These are phyloP conservation scores for Palythoa grandis DNA, from an alignment of 92 coral and sea anemone genomes.

Conservation along the genomic window DNA sequence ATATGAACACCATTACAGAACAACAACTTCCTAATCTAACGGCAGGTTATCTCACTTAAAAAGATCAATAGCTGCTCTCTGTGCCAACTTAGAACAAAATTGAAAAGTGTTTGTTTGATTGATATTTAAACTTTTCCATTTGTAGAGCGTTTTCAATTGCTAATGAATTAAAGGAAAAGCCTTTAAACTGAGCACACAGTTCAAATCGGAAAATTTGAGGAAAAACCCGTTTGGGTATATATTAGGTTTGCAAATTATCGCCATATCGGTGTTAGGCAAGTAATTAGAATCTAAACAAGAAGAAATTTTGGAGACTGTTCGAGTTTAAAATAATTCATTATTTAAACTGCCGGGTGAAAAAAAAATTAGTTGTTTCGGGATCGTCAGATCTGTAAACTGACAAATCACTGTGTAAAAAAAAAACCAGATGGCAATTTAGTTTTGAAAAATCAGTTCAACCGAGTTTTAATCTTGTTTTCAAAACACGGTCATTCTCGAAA, in stretches of 20 bases:
- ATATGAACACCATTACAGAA: background rate
- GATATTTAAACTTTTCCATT: background rate
- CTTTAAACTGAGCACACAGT: background rate
- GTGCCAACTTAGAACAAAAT: background rate
- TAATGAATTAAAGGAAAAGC: background rate
- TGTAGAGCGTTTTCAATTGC: background rate
- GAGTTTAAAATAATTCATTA: constrained; percentile 25
- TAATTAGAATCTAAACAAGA: constrained; percentile 33
- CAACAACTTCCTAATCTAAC: background rate
- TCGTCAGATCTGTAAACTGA: background rate
- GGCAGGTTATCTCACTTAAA: background rate
- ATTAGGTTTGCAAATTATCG: background rate
- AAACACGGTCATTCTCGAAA: constrained; percentile 26
- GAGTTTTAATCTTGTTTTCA: constrained; percentile 42
- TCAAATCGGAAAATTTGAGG: background rate
- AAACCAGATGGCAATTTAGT: constrained; percentile 5
- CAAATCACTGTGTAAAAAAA: background rate
- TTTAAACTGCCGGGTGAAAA: background rate
- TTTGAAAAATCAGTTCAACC: constrained; percentile 40
- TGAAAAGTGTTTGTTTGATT: background rate
- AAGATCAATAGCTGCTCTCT: background rate
- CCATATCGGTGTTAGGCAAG: background rate
- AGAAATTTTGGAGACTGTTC: background rate
- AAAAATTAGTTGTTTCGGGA: background rate
- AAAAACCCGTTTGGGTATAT: background rate